Conservation (phyloP, 35 echinoderm and acorn worm species). For the Chiridota heheva region DNA sequence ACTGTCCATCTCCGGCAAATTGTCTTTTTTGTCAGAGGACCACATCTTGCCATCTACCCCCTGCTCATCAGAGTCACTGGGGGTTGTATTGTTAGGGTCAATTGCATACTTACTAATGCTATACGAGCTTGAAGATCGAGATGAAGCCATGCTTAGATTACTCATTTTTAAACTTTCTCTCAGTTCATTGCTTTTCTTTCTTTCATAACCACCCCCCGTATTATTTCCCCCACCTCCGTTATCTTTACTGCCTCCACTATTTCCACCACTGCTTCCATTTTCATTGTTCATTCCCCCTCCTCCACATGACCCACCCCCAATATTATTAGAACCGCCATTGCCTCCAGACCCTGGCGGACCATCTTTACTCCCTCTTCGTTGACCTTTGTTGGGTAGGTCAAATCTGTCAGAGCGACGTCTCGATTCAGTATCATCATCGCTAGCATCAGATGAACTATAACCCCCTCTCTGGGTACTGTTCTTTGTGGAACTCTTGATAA, state of each 20-base stretch:
- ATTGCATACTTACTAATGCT: conserved; percentile 99
- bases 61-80: conserved; percentile 88
- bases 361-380: conserved; percentile 92
- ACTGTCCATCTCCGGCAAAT: conserved; percentile 43
- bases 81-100: conserved; percentile 96
- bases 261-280: conserved; percentile 51
- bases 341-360: conserved; percentile 79
- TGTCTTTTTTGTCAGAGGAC: conserved; percentile 70
- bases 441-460: conserved; percentile 97
- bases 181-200: conserved; percentile 96
- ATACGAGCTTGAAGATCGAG: conserved; percentile 87
- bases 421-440: conserved; percentile 91
- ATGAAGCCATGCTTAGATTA: conserved; percentile 94
- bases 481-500: conserved; percentile 65
- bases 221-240: conserved; percentile 25
- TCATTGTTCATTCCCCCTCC: conserved; percentile 42
- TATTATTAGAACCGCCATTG: conserved; percentile 59
- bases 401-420: conserved; percentile 89
- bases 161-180: conserved; percentile 93
- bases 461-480: conserved; percentile 34
- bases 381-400: conserved; percentile 65
- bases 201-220: conserved; percentile 58
- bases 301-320: conserved; percentile 29
- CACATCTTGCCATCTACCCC: conserved; percentile 36
- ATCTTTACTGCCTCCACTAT: conserved; percentile 52